Evolutionary conservation across 2,797 vertebrate genomes (phyloP).

Genomic region (Megalops cyprinoides): DNA sequence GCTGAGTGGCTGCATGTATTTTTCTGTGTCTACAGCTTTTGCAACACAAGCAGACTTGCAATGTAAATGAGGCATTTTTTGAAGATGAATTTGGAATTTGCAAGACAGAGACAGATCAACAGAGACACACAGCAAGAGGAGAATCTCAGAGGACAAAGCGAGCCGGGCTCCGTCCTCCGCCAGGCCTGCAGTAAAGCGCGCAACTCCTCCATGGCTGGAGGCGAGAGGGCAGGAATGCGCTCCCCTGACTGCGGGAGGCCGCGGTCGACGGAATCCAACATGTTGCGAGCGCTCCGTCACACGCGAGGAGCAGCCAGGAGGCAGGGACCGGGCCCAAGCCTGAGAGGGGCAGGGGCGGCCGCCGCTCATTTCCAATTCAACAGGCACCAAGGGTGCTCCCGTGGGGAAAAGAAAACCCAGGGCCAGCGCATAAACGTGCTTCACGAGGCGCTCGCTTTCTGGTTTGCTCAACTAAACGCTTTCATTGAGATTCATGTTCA

Average conservation of each 20-base stretch:
- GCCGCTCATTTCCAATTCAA: too few relatives aligned
- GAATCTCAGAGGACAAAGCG: too few relatives aligned
- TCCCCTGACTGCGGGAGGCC: constrained; percentile 16
- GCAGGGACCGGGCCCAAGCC: background rate
- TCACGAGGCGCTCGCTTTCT: background rate
- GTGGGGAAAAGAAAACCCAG: background rate
- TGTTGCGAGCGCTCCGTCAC: constrained; percentile 25
- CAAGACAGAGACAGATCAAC: too few relatives aligned
- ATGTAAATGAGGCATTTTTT: too few relatives aligned
- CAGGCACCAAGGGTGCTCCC: too few relatives aligned
- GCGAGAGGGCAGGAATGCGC: constrained; percentile 8
- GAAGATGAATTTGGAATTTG: too few relatives aligned
- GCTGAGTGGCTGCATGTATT: too few relatives aligned
- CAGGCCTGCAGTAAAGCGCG: background rate
- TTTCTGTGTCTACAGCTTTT: too few relatives aligned
- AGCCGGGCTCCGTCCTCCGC: too few relatives aligned
- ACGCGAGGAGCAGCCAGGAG: constrained; percentile 11
- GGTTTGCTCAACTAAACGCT: background rate
- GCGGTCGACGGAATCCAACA: constrained; percentile 31
- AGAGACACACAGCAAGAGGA: too few relatives aligned
- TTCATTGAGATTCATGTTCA: background rate
- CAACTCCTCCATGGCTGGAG: background rate
- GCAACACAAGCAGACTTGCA: too few relatives aligned
- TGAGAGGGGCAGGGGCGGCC: too few relatives aligned
- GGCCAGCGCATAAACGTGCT: background rate